Percentiles rank a stretch among this genome's conserved stretches.
Conservation (phyloP, 2,113 vertebrate genomes). For the Caloenas nicobarica region DNA sequence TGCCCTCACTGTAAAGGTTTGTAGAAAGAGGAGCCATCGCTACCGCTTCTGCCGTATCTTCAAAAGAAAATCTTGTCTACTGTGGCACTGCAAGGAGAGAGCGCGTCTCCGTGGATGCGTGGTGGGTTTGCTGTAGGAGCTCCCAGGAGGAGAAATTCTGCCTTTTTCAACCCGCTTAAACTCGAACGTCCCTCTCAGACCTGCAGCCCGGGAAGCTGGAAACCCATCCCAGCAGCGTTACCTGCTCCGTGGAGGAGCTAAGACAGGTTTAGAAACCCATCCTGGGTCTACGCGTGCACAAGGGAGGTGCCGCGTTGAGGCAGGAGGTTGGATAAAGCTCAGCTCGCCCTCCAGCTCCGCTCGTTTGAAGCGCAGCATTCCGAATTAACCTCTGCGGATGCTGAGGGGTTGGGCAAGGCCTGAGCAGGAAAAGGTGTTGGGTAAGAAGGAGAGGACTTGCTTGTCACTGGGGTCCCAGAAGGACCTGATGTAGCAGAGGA, state of each 20-base stretch:
- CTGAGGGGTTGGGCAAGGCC: not conserved
- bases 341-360: not conserved
- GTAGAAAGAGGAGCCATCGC: not conserved
- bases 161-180: not conserved
- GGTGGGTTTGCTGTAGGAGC: not conserved
- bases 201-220: not conserved
- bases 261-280: not conserved
- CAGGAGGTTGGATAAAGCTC: not conserved
- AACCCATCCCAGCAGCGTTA: fast-evolving
- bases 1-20: not conserved
- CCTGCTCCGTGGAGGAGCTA: not conserved
- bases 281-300: not conserved
- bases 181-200: fast-evolving
- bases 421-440: not conserved
- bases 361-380: fast-evolving
- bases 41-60: not conserved
- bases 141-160: not conserved
- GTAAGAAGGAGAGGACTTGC: not conserved
- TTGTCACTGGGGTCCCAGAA: not conserved
- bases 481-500: not conserved
- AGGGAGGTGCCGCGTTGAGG: fast-evolving
- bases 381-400: not conserved
- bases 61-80: not conserved
- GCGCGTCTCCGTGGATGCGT: fast-evolving
- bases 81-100: not conserved